Evolutionary conservation across 92 coral and sea anemone genomes (phyloP), one percentile per base, ranked within the genome.

Genomic region (Umimayanthus kanabou): DNA sequence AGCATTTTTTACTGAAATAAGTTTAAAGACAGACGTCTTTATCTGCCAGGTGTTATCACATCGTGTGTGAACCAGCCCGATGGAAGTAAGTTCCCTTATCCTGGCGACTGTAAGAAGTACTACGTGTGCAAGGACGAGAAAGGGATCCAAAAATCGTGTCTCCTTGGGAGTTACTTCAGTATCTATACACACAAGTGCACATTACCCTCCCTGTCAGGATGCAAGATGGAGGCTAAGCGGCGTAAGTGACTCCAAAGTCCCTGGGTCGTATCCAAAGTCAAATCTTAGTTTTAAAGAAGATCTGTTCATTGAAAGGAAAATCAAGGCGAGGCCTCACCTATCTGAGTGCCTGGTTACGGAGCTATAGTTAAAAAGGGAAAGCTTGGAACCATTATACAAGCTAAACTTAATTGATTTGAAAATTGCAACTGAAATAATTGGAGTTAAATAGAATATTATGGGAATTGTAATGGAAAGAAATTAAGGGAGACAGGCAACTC

Each of bases 51-150:
- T 80, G 84, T 80, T 50, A 37, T 50, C 25, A 50, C 47, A 33
- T 80, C 43, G 9, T 80, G 71, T 29, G 25, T 5, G 10, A 80
- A 80, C 65, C 84, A 80, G 26, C n/a, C n/a, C 9, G 71, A 80
- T 55, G 84, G 71, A 29, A 20, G 9, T 15, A 80, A 39, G 84
- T 28, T 80, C 70, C 84, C 84, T 80, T 80, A 50, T 80, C 84
- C 84, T 26, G 71, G 70, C 1, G 84, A 53, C 42, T 80, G 69
- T 14, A 80, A 45, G 45, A 80, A 50, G 84, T 80, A 80, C 71
- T 50, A 50, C n/a, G 43, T 29, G 70, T 80, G 84, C 39, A 39
- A 50, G 22, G 84, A 22, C 45, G 23, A 26, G 28, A 5, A 30
- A 0, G 80, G 30, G 6, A 26, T 77, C 18, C 71, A 30, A 29